Percentiles rank a stretch among this genome's conserved stretches.
Conservation (phyloP, 2,797 vertebrate genomes). For the Octomys mimax region DNA sequence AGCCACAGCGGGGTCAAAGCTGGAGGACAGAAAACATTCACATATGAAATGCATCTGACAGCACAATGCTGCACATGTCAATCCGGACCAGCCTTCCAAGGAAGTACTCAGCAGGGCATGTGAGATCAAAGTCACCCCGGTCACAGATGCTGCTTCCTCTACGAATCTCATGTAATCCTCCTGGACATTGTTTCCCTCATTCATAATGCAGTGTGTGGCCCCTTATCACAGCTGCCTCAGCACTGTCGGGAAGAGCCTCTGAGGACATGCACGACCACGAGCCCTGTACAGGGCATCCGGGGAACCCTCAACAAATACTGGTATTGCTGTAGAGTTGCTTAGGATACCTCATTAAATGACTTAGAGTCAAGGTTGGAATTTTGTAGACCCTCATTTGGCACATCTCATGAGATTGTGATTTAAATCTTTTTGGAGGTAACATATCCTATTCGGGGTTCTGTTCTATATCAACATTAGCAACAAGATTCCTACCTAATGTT, state of each 20-base stretch:
- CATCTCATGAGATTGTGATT: slow-evolving; percentile 34
- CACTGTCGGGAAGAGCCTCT: background rate
- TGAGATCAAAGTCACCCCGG: background rate
- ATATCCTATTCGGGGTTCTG: slow-evolving; percentile 66
- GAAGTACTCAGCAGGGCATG: background rate
- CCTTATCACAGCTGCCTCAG: background rate
- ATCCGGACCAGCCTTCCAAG: background rate
- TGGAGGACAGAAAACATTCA: background rate
- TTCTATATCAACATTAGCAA: slow-evolving; percentile 65
- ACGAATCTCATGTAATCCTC: background rate
- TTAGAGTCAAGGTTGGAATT: slow-evolving; percentile 20
- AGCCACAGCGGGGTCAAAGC: background rate
- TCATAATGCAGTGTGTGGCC: background rate
- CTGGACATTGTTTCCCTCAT: background rate
- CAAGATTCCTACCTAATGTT: slow-evolving; percentile 55
- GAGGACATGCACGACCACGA: slow-evolving; percentile 25
- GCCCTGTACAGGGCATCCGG: background rate
- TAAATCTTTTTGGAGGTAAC: slow-evolving; percentile 72
- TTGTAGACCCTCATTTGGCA: background rate
- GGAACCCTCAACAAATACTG: slow-evolving; percentile 61
- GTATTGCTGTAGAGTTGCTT: slow-evolving; percentile 65
- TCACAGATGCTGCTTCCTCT: background rate
- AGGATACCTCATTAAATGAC: slow-evolving; percentile 65
- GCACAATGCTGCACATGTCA: background rate
- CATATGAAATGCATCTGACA: background rate